These are phyloP conservation scores for Oncorhynchus tshawytscha DNA, from an alignment of 2,113 vertebrate species.

Conservation along the genomic window DNA sequence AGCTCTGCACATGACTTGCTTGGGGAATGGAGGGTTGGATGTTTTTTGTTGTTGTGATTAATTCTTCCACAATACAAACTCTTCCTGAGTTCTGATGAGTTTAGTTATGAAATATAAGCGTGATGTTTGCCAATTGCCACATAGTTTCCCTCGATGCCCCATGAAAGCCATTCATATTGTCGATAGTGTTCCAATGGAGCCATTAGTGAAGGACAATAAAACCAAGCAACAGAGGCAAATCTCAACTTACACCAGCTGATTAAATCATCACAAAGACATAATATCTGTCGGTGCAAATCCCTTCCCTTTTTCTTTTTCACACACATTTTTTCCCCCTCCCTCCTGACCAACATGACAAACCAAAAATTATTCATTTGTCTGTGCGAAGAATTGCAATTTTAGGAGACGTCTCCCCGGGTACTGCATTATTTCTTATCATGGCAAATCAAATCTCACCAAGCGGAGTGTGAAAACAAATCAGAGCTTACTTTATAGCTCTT, in stretches of 20 bases:
- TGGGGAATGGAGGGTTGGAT: neutral
- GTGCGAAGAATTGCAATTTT: neutral
- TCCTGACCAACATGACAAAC: neutral
- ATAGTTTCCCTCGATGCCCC: neutral
- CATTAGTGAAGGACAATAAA: conserved; percentile 23
- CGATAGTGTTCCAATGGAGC: conserved; percentile 2
- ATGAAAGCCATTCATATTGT: conserved; percentile 5
- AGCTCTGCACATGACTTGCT: neutral
- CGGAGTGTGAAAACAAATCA: conserved; percentile 10
- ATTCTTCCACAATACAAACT: neutral
- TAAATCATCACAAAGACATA: conserved; percentile 18
- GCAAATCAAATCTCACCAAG: conserved; percentile 21
- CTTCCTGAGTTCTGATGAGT: neutral
- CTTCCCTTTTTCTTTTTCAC: conserved; percentile 1
- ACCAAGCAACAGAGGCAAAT: neutral
- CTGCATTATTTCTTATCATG: conserved; percentile 16
- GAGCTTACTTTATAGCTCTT: conserved; percentile 12
- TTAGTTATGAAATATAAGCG: neutral
- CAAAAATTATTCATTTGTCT: neutral
- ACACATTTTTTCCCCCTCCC: too few relatives aligned
- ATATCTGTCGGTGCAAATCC: conserved; percentile 15
- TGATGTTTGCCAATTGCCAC: neutral
- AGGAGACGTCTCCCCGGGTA: neutral
- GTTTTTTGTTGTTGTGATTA: neutral
- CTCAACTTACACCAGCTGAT: conserved; percentile 4